Evolutionary conservation across 2,888 invertebrate species (phyloP).

Genomic region (Ectemnius lituratus): DNA sequence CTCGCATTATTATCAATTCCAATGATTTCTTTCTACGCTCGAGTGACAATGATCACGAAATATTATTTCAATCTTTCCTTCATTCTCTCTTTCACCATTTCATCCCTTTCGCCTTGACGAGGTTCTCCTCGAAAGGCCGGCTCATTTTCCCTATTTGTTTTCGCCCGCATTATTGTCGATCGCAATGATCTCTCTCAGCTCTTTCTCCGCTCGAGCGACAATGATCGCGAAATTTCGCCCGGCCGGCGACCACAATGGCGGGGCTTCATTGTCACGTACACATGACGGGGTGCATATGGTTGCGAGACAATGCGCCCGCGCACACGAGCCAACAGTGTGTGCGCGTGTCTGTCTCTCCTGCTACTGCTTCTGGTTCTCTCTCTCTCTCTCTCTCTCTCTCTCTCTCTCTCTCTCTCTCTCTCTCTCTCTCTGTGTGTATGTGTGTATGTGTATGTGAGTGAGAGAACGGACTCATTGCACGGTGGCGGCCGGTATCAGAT

Average conservation of each 20-base stretch:
- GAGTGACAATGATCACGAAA: conserved; percentile 22
- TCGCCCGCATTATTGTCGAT: conserved; percentile 8
- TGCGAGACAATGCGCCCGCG: conserved; percentile 33
- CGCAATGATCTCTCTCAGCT: neutral
- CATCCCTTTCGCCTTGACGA: neutral
- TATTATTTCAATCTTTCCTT: neutral
- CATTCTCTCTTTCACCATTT: neutral
- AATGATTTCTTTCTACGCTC: neutral
- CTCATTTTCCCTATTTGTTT: too few species aligned
- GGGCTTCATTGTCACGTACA: conserved; percentile 42
- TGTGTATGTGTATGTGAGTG: neutral
- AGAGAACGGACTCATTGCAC: conserved; percentile 37
- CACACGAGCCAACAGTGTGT: too few species aligned
- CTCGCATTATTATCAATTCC: neutral
- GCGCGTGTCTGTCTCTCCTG: too few species aligned
- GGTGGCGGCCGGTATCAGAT: conserved; percentile 36
- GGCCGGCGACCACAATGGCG: conserved; percentile 22
- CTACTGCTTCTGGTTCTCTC: too few species aligned
- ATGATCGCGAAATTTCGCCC: conserved; percentile 30
- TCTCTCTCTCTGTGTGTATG: too few species aligned
- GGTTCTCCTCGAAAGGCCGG: neutral
- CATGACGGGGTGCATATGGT: conserved; percentile 38
- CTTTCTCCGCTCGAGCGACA: neutral
- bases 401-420: too few species aligned
- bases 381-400: too few species aligned